These are phyloP conservation scores for Brachirus orientalis DNA, from an alignment of 2,113 vertebrate genomes.

Conservation along the genomic window DNA sequence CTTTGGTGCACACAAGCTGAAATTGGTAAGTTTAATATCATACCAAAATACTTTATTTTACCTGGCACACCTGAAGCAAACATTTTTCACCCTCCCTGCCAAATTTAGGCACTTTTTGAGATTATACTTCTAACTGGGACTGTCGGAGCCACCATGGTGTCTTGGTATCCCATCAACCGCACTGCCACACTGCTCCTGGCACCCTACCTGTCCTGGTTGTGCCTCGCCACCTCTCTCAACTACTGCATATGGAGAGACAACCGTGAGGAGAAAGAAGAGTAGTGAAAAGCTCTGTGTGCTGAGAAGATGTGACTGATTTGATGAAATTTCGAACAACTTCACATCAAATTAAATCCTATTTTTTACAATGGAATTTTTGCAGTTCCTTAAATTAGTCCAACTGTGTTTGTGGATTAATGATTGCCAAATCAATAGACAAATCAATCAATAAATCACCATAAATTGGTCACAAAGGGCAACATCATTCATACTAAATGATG, in stretches of 20 bases:
- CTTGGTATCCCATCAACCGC: constrained; percentile 87
- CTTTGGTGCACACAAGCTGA: constrained; percentile 84
- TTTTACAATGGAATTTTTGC: too few species aligned
- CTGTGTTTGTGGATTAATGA: too few species aligned
- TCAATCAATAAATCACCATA: too few species aligned
- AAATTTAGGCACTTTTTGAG: constrained; percentile 81
- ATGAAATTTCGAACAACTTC: too few species aligned
- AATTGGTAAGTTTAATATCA: constrained; percentile 80
- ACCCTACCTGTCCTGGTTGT: constrained; percentile 91
- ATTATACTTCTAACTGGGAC: constrained; percentile 83
- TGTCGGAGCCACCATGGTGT: constrained; percentile 81
- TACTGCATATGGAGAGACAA: constrained; percentile 91
- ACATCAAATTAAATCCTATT: too few species aligned
- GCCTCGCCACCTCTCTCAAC: constrained; percentile 84
- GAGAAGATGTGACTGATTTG: too few species aligned
- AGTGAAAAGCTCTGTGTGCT: constrained; percentile 12
- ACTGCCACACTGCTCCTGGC: constrained; percentile 85
- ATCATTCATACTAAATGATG: not conserved
- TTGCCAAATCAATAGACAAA: too few species aligned
- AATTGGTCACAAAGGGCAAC: too few species aligned
- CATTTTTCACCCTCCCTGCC: not conserved
- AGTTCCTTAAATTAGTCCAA: too few species aligned
- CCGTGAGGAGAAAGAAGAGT: constrained; percentile 71
- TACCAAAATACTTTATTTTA: too few species aligned
- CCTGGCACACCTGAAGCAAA: not conserved